These are phyloP conservation scores for Gonocerus acuteangulatus DNA, from an alignment of 2,888 invertebrate species.

Conservation along the genomic window DNA sequence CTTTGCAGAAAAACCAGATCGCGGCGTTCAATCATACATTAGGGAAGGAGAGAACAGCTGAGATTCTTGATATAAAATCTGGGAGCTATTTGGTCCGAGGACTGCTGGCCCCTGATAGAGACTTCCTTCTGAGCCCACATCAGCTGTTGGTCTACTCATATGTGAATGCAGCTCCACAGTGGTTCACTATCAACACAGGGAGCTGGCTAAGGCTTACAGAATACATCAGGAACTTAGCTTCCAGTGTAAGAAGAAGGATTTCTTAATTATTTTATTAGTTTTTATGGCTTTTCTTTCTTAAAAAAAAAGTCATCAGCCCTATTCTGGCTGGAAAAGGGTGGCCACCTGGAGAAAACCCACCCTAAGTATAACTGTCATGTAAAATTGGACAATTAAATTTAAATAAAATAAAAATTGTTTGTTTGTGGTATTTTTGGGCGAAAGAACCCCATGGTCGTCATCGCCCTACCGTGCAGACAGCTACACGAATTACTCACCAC, in stretches of 20 bases:
- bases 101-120: slow-evolving; percentile 49
- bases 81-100: slow-evolving; percentile 45
- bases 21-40: slow-evolving; percentile 24
- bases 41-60: slow-evolving; percentile 26
- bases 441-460: no score
- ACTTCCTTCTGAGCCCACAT: slow-evolving; percentile 47
- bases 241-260: slow-evolving; percentile 39
- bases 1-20: slow-evolving; percentile 32
- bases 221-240: slow-evolving; percentile 44
- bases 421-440: no score
- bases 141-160: slow-evolving; percentile 49
- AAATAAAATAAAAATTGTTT: no score
- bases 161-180: slow-evolving; percentile 49
- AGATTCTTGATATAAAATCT: slow-evolving; percentile 37
- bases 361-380: no score
- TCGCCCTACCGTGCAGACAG: no score
- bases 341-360: no score
- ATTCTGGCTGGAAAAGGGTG: no score
- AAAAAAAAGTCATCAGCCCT: no score
- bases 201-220: slow-evolving; percentile 49
- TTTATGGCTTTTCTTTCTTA: no score
- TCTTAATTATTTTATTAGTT: no score
- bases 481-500: no score
- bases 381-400: no score
- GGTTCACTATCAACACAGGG: slow-evolving; percentile 48